phyloP scores from a whole-genome alignment of 2,113 vertebrate species.

The Ariopsis seemanni region DNA sequence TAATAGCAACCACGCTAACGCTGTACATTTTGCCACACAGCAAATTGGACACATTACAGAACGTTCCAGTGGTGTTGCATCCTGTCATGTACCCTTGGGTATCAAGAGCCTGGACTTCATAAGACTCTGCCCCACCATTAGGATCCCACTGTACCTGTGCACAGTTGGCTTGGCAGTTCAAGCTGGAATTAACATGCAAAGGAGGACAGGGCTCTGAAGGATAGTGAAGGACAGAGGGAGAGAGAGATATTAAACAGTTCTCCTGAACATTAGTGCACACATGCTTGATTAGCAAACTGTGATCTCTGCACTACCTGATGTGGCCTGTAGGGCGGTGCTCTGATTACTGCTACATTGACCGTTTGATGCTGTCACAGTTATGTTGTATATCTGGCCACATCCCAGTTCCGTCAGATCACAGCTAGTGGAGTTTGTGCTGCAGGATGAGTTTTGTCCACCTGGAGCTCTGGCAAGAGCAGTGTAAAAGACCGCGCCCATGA shows the following conservation, averaged over 20 bases:
- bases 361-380: conserved; percentile 62
- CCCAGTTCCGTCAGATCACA: conserved; percentile 65
- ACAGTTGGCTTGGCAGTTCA: conserved; percentile 63
- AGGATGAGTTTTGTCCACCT: conserved; percentile 46
- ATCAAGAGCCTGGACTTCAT: conserved; percentile 65
- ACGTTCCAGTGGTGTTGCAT: conserved; percentile 55
- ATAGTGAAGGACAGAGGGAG: not conserved
- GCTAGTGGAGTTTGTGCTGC: conserved; percentile 63
- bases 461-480: conserved; percentile 53
- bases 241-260: not conserved
- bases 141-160: conserved; percentile 64
- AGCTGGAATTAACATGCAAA: conserved; percentile 22
- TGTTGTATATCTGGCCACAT: conserved; percentile 65
- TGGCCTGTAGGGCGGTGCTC: conserved; percentile 52
- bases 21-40: conserved; percentile 70
- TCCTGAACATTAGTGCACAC: not conserved
- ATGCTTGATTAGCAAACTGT: not conserved
- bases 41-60: conserved; percentile 63
- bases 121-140: conserved; percentile 59
- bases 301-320: conserved; percentile 64
- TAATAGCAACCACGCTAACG: conserved; percentile 65
- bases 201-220: conserved; percentile 71
- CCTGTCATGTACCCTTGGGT: conserved; percentile 45
- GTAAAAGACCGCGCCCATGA: conserved; percentile 62
- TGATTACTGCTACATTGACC: conserved; percentile 61